Percentiles rank a stretch among this genome's conserved stretches.
Conservation (phyloP, 2,113 vertebrate genomes). For the Holacanthus passer region DNA sequence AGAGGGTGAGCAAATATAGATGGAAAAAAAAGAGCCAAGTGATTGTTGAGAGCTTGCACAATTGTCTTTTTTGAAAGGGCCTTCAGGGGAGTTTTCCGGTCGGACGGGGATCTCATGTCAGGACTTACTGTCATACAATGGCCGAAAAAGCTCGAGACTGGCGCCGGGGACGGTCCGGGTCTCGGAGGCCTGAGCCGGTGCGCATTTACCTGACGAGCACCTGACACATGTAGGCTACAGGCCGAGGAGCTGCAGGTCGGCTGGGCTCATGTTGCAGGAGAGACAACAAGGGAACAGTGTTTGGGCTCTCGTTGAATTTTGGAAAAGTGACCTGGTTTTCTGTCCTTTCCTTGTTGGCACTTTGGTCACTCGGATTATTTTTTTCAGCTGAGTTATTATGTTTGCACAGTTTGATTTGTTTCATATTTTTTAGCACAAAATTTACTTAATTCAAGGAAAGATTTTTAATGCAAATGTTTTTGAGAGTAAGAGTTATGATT, state of each 20-base stretch:
- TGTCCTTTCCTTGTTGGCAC: background rate
- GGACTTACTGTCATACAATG: constrained; percentile 63
- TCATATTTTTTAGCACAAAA: background rate
- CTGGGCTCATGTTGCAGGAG: background rate
- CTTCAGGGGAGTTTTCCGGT: constrained; percentile 70
- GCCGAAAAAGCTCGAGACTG: constrained; percentile 56
- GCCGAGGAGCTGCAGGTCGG: background rate
- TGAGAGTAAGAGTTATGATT: no score
- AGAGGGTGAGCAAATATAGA: constrained; percentile 33
- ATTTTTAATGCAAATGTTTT: no score
- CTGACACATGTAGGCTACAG: constrained; percentile 9
- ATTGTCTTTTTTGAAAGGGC: constrained; percentile 50
- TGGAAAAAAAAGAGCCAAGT: constrained; percentile 23
- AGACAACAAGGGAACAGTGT: background rate
- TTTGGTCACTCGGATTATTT: background rate
- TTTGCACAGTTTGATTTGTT: background rate
- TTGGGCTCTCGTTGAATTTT: no score
- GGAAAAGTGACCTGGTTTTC: background rate
- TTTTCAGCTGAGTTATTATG: fast-evolving
- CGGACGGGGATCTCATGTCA: constrained; percentile 73
- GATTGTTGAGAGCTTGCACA: constrained; percentile 52
- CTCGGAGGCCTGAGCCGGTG: constrained; percentile 29
- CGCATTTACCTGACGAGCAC: constrained; percentile 18
- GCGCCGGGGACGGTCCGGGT: constrained; percentile 62
- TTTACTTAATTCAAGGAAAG: no score